Evolutionary conservation across 2,797 vertebrate species (phyloP).

Genomic region (Pipistrellus kuhlii): DNA sequence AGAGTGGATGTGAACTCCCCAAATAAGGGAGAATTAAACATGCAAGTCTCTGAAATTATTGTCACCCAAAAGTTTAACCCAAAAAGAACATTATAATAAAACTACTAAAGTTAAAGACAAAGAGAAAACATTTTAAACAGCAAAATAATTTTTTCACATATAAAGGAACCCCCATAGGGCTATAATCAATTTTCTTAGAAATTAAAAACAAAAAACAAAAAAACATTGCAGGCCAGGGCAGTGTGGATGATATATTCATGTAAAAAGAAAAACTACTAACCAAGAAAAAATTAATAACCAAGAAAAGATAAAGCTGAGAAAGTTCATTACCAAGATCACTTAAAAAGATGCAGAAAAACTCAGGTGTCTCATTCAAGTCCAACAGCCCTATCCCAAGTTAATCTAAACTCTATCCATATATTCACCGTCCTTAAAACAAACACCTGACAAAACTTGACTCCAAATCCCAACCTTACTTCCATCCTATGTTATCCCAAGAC

Average conservation of each 20-base stretch:
- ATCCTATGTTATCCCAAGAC: not conserved
- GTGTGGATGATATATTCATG: not conserved
- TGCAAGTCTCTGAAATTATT: not conserved
- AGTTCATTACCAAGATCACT: not conserved
- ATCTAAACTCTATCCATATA: not conserved
- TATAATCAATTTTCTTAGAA: not conserved
- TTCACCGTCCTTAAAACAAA: not conserved
- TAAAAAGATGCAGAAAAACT: not conserved
- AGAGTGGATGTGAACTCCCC: not conserved
- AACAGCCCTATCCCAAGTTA: not conserved
- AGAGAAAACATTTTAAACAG: not conserved
- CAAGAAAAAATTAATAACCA: not conserved
- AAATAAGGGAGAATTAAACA: not conserved
- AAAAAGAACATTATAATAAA: not conserved
- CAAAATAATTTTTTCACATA: not conserved
- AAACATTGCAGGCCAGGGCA: not conserved
- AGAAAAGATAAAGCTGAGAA: not conserved
- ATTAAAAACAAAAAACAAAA: not conserved
- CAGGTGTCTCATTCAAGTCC: not conserved
- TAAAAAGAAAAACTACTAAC: not conserved
- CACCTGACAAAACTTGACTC: not conserved
- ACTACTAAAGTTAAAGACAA: not conserved
- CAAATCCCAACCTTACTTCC: not conserved
- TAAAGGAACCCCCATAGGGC: not conserved
- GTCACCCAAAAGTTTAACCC: not conserved